Percentiles rank a stretch among this genome's conserved stretches.
Evolutionary conservation across 2,113 vertebrate species (phyloP).

Genomic region (Jaculus jaculus): DNA sequence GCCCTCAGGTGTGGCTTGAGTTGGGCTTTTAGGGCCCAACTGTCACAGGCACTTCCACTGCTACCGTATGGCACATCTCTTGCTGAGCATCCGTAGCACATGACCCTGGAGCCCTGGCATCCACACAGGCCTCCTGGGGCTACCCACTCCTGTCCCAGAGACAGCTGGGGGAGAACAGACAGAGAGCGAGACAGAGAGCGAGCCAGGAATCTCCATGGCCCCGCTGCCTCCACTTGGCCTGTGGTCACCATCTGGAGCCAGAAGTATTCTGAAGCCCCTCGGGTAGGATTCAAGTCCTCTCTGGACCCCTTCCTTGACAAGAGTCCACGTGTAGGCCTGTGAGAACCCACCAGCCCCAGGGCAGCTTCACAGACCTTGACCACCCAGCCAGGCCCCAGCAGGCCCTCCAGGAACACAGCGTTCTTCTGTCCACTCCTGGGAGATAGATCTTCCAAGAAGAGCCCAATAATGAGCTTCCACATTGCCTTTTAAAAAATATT

Average conservation of each 20-base stretch:
- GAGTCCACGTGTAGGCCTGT: not conserved
- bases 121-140: not conserved
- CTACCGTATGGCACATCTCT: not conserved
- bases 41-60: not conserved
- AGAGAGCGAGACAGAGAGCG: rapidly evolving
- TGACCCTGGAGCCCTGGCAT: too few relatives aligned
- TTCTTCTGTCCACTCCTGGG: not conserved
- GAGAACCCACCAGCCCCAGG: not conserved
- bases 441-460: not conserved
- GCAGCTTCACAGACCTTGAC: not conserved
- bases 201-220: not conserved
- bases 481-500: not conserved
- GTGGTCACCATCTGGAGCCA: rapidly evolving
- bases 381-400: not conserved
- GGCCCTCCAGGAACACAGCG: not conserved
- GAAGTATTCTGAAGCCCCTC: not conserved
- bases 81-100: not conserved
- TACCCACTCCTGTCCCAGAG: not conserved
- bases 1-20: not conserved
- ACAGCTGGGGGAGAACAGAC: rapidly evolving
- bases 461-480: rapidly evolving
- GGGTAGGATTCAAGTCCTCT: rapidly evolving
- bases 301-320: not conserved
- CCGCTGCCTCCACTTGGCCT: not conserved
- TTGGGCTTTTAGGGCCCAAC: not conserved